Base-by-base conservation (phyloP, 2,113 vertebrate species). In the Equus przewalskii region DNA sequence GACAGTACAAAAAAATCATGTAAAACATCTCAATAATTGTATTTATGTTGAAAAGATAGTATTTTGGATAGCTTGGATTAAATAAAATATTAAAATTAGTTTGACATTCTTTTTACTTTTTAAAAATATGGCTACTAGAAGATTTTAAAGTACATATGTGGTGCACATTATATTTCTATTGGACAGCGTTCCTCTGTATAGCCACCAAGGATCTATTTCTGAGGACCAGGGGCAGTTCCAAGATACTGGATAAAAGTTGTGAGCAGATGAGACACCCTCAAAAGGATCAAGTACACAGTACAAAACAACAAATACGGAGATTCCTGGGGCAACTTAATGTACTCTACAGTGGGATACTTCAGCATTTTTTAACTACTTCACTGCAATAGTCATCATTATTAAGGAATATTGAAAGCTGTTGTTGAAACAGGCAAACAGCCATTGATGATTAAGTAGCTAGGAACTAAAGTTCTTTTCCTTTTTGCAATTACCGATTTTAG, bases 341-440 rank as follows among this genome's bases (percentile, higher is more conserved):
- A 70, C 26, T 44, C 15, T 28, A 67, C 18, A 76, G 5, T 65
- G 16, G n/a, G 7, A 46, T 49, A 51, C n/a, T 76, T 96, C n/a
- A 96, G 30, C 54, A 58, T 89, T 89, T 65, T 70, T 93, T 88
- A 33, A 64, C 64, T 36, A 30, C 2, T 88, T 75, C 28, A 80
- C 70, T 94, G 28, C 28, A 89, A 30, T 79, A 58, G 18, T 91
- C 46, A 16, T 24, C 65, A 60, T 88, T n/a, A 67, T 21, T 84
- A 89, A 94, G 41, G 56, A 96, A 54, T 60, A 49, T 67, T 94
- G 49, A 85, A 97, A 91, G 58, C 36, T 95, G 30, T 86, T 41
- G 36, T 41, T 41, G 36, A 41, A 41, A 41, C 36, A 41, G 36
- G 36, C 36, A 41, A 41, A 41, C 36, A 41, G 36, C 36, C 36